These are phyloP conservation scores for Allophyes oxyacanthae DNA, from an alignment of 2,888 invertebrate genomes.

Conservation along the genomic window DNA sequence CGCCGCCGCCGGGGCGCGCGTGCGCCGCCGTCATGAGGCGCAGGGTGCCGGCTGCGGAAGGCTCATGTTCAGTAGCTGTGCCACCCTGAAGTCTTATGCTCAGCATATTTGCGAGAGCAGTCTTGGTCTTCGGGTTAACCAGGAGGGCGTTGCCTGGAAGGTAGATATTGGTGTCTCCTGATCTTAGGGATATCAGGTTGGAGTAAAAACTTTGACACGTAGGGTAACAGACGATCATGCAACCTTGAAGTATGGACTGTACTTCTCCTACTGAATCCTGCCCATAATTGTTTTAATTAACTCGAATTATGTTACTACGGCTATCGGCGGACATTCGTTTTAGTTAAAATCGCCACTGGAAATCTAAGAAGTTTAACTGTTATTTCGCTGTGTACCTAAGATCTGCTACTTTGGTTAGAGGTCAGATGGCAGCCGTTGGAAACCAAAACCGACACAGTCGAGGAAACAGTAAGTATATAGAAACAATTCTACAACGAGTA, in stretches of 20 bases:
- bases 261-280: neutral
- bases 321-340: no score
- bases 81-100: slow-evolving; percentile 91
- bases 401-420: no score
- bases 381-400: no score
- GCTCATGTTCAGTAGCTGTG: slow-evolving; percentile 83
- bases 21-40: slow-evolving; percentile 96
- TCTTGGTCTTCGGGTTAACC: slow-evolving; percentile 97
- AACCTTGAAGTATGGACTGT: neutral
- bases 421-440: no score
- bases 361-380: no score
- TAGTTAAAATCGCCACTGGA: no score
- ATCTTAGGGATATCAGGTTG: slow-evolving; percentile 42
- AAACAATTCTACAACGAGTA: no score
- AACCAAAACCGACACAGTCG: no score
- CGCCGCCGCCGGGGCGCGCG: slow-evolving; percentile 80
- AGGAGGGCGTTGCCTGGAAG: slow-evolving; percentile 87
- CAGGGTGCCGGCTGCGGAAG: slow-evolving; percentile 92
- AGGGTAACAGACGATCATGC: slow-evolving; percentile 23
- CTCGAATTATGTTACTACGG: neutral
- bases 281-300: no score
- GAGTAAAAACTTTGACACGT: slow-evolving; percentile 43
- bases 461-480: no score
- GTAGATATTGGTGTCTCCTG: slow-evolving; percentile 52
- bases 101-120: slow-evolving; percentile 98